Percentiles rank a stretch among this genome's conserved stretches.
Conservation (phyloP, 2,888 invertebrate genomes). For the Halictus ligatus region DNA sequence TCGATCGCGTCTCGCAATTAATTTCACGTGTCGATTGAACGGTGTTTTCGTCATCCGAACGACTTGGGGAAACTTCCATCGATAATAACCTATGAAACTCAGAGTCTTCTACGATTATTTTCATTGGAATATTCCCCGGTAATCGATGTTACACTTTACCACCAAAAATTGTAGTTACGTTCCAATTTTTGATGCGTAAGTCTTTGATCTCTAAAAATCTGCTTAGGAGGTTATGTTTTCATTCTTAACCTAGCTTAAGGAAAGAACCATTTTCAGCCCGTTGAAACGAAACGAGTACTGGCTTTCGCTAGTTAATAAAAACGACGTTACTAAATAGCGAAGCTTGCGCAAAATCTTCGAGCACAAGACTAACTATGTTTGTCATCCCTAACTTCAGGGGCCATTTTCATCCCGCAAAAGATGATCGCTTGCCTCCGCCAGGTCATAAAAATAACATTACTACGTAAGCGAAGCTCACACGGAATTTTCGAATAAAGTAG, state of each 20-base stretch:
- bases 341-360: no score
- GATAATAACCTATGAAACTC: background rate
- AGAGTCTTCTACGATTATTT: background rate
- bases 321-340: no score
- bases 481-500: background rate
- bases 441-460: background rate
- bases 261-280: no score
- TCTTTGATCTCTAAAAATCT: background rate
- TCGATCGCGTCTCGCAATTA: slow-evolving; percentile 55
- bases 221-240: no score
- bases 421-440: background rate
- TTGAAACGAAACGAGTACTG: no score
- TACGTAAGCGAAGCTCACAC: background rate
- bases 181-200: background rate
- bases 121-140: background rate
- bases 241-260: no score
- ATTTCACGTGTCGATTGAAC: background rate
- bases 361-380: no score
- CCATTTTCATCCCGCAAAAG: background rate
- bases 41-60: background rate
- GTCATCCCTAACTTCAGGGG: no score
- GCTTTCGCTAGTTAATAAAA: no score
- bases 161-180: background rate
- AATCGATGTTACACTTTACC: background rate
- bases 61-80: background rate